A percentile compares a stretch with the other conserved stretches of the same genome.
These are phyloP conservation scores for Cydia strobilella DNA, from an alignment of 1,140 invertebrate species.

Conservation along the genomic window DNA sequence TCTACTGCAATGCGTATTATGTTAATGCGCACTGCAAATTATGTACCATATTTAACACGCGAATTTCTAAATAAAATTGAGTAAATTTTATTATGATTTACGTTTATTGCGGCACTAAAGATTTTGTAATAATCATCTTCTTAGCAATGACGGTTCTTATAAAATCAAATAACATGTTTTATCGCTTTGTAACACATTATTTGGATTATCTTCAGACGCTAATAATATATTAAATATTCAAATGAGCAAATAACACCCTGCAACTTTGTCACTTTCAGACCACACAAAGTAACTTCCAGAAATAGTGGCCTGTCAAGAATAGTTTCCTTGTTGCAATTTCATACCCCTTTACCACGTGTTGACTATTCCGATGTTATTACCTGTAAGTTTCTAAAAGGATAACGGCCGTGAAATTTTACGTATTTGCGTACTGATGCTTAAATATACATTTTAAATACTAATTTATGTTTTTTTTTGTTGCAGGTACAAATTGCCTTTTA, in stretches of 20 bases:
- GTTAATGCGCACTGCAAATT: not conserved
- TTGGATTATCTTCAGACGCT: not conserved
- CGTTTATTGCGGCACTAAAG: too few species aligned
- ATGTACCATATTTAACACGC: not conserved
- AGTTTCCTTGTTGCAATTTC: constrained; percentile 21
- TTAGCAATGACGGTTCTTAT: too few species aligned
- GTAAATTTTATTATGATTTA: too few species aligned
- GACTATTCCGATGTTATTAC: not conserved
- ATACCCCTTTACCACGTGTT: constrained; percentile 10
- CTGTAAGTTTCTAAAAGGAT: not conserved
- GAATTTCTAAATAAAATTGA: too few species aligned
- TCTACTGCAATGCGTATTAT: not conserved
- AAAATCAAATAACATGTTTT: too few species aligned
- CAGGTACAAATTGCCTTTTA: not conserved
- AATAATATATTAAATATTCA: not conserved
- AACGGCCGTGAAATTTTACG: not conserved
- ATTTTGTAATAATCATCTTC: too few species aligned
- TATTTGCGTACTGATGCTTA: not conserved
- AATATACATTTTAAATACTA: not conserved
- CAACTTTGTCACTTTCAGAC: not conserved
- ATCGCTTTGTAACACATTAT: not conserved
- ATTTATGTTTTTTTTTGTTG: constrained; percentile 17
- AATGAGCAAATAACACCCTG: not conserved
- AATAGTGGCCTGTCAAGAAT: constrained; percentile 3
- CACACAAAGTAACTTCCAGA: constrained; percentile 18